These are phyloP conservation scores for Proteles cristata DNA, from an alignment of 2,113 vertebrate species.

Conservation along the genomic window DNA sequence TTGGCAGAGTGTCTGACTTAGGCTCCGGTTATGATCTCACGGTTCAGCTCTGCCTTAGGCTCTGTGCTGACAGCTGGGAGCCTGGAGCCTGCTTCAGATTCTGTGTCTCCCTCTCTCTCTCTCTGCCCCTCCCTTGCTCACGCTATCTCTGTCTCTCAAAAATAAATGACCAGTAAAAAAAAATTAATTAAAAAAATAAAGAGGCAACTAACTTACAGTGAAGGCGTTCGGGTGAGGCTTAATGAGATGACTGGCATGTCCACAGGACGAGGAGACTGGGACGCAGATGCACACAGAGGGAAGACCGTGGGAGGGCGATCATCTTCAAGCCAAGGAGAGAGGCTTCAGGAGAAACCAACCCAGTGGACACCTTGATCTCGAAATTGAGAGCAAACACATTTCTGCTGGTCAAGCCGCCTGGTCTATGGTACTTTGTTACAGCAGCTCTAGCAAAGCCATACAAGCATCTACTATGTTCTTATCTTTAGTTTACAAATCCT, in stretches of 20 bases:
- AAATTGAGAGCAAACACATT: not conserved
- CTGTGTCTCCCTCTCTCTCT: too few species aligned
- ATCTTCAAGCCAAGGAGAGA: not conserved
- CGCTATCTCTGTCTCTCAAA: too few species aligned
- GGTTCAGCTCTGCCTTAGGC: too few species aligned
- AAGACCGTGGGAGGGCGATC: rapidly evolving
- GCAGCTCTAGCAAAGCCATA: not conserved
- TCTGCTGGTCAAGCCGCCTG: not conserved
- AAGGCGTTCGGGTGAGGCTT: not conserved
- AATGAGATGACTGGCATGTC: not conserved
- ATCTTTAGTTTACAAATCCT: not conserved
- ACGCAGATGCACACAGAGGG: not conserved
- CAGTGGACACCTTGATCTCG: not conserved
- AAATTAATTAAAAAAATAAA: too few species aligned
- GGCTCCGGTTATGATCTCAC: too few species aligned
- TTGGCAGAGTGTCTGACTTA: too few species aligned
- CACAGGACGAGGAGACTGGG: not conserved
- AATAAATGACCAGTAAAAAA: too few species aligned
- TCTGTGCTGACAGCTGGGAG: too few species aligned
- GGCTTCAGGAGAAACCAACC: not conserved
- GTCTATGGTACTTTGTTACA: not conserved
- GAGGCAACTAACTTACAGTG: not conserved
- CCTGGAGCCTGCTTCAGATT: too few species aligned
- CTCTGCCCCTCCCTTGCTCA: too few species aligned
- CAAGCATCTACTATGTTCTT: not conserved